Base-by-base conservation (phyloP, 53 echinoderm and acorn worm genomes). In the Henricia sp. region DNA sequence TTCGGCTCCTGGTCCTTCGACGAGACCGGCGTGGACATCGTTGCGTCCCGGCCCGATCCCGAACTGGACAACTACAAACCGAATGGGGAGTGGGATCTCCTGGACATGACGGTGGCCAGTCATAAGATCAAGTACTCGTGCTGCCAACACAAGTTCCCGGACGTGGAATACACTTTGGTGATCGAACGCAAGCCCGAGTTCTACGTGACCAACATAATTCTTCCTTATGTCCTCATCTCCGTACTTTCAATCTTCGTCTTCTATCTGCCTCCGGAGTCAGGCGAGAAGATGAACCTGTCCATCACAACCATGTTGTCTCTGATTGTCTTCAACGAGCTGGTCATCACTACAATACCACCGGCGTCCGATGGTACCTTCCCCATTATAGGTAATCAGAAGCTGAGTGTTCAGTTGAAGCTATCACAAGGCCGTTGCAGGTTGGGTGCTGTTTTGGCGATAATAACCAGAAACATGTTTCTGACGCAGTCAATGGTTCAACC, bases 221-320 rank as follows among this genome's bases (percentile, higher is more conserved):
- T 93, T 25, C 95, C 95, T n/a, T 88, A 93, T 75, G 80, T 93
- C 5, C 72, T 90, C 38, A 84, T 95, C 27, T 90, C 92, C 0
- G 48, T 93, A 29, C 66, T 95, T 42, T 92, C 95, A 24, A 82
- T 90, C 4, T 84, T 93, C 37, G 95, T 86, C 38, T 95, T 95
- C 78, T 88, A 85, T 41, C 85, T 95, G 17, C 95, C 95, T 16
- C 88, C 95, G 21, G 95, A 95, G 63, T 93, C 95, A 1, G 95
- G 95, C 1, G 95, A 95, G 87, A 95, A 95, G 93, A 74, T 95
- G 73, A 90, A 86, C 24, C 54, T 95, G 34, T 87, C 90, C n/a
- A 93, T 95, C 51, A 95, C 95, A n/a, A 88, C 90, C 24, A 86
- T 95, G 70, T 78, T 95, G n/a, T 95, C 95, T 9, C 71, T 95